Conservation (phyloP, 2,888 invertebrate genomes). For the Sphaerophoria rueppellii region DNA sequence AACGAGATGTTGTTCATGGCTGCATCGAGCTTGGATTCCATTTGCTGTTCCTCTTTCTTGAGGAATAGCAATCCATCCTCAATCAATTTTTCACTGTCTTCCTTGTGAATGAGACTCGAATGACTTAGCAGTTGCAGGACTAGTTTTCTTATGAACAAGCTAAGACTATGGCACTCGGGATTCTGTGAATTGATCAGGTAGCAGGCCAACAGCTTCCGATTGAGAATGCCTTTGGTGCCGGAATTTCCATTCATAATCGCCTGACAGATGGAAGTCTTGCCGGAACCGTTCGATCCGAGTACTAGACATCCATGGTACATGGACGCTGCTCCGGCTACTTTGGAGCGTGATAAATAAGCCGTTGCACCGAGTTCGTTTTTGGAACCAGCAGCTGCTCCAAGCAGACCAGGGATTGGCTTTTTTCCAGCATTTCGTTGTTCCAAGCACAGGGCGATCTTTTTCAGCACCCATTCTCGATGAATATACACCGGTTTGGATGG, state of each 20-base stretch:
- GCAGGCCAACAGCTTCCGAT: slow-evolving; percentile 91
- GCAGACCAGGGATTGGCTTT: slow-evolving; percentile 82
- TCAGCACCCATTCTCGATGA: slow-evolving; percentile 95
- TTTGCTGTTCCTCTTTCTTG: slow-evolving; percentile 79
- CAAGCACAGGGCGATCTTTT: slow-evolving; percentile 94
- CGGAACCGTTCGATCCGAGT: slow-evolving; percentile 95
- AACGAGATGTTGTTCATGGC: slow-evolving; percentile 79
- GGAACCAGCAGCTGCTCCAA: slow-evolving; percentile 69
- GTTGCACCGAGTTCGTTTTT: slow-evolving; percentile 74
- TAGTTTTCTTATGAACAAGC: slow-evolving; percentile 92
- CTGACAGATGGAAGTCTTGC: slow-evolving; percentile 95
- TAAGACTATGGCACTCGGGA: slow-evolving; percentile 91
- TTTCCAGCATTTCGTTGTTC: slow-evolving; percentile 93
- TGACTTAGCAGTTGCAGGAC: slow-evolving; percentile 93
- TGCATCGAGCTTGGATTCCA: slow-evolving; percentile 79
- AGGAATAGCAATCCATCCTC: slow-evolving; percentile 80
- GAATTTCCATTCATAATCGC: slow-evolving; percentile 84
- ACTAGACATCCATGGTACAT: slow-evolving; percentile 91
- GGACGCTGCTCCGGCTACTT: slow-evolving; percentile 79
- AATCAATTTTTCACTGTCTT: slow-evolving; percentile 79
- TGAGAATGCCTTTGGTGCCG: slow-evolving; percentile 82
- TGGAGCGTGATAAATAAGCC: slow-evolving; percentile 78
- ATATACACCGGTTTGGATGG: slow-evolving; percentile 78
- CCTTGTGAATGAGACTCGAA: slow-evolving; percentile 82
- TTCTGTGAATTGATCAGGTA: slow-evolving; percentile 95